Percentiles rank a stretch among this genome's conserved stretches.
Conservation (phyloP, 2,888 invertebrate species). For the Harpalus rufipes region DNA sequence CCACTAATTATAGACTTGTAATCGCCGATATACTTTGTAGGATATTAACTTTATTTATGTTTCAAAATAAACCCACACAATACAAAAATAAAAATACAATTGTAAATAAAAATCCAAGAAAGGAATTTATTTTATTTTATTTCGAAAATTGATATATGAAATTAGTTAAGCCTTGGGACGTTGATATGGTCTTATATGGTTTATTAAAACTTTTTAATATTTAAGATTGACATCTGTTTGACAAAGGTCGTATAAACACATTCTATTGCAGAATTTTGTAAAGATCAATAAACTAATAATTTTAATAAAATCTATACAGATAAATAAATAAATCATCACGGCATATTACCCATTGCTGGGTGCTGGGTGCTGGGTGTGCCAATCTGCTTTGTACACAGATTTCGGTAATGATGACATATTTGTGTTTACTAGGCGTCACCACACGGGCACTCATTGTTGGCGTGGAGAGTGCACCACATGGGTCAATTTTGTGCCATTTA, state of each 20-base stretch:
- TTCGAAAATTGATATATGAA: background rate
- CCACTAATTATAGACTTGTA: conserved; percentile 49
- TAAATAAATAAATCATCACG: too few relatives aligned
- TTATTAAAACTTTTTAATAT: background rate
- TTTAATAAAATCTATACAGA: background rate
- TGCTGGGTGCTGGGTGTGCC: too few relatives aligned
- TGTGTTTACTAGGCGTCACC: too few relatives aligned
- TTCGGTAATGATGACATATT: too few relatives aligned
- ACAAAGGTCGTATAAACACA: background rate
- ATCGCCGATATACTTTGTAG: conserved; percentile 31
- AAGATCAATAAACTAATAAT: background rate
- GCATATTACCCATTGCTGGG: too few relatives aligned
- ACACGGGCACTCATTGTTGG: too few relatives aligned
- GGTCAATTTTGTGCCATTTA: too few relatives aligned
- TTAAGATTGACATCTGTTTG: background rate
- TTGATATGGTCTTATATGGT: background rate
- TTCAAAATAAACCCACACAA: conserved; percentile 14
- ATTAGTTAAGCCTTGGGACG: background rate
- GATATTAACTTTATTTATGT: conserved; percentile 46
- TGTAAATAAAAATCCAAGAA: background rate
- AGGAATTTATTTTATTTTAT: conserved; percentile 4
- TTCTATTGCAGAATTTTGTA: background rate
- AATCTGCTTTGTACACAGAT: too few relatives aligned
- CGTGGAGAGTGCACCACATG: too few relatives aligned
- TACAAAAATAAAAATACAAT: background rate